Evolutionary conservation across 2,113 vertebrate genomes (phyloP).

Genomic region (human (Homo sapiens)): GRCh38 chr15:96676501-96677000

Average conservation of each 20-base stretch:
- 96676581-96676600: neutral
- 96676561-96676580: neutral
- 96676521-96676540: neutral
- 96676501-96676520: neutral
- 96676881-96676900: neutral
- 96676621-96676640: neutral
- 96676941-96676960: neutral
- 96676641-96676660: neutral
- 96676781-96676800: neutral
- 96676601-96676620: neutral
- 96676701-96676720: neutral
- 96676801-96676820: neutral
- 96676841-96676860: neutral
- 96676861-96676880: neutral
- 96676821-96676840: neutral
- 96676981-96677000: too few relatives aligned
- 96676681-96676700: neutral
- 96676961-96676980: too few relatives aligned
- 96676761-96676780: neutral
- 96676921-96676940: neutral
- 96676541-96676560: neutral
- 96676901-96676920: neutral
- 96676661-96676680: neutral
- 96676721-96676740: neutral
- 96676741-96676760: neutral